phyloP scores from a whole-genome alignment of 2,113 vertebrate genomes.

The Calypte anna region DNA sequence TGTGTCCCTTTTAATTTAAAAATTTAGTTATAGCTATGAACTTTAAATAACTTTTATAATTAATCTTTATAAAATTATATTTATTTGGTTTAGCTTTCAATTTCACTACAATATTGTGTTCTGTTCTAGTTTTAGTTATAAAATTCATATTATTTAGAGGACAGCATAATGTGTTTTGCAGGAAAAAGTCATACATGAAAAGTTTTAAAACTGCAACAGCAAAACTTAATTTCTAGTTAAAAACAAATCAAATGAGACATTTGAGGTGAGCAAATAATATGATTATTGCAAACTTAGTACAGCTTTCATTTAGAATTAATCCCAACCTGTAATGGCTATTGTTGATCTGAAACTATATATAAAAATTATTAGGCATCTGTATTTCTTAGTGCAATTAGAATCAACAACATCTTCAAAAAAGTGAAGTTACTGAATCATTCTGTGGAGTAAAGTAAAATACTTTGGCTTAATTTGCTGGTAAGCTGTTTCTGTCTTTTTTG shows the following conservation, averaged over 20 bases:
- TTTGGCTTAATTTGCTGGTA: neutral
- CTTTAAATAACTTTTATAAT: neutral
- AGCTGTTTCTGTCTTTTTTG: neutral
- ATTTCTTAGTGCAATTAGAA: neutral
- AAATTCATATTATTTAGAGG: neutral
- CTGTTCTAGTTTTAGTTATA: neutral
- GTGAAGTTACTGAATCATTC: neutral
- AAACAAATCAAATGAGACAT: neutral
- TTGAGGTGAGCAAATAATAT: neutral
- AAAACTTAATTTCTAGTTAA: neutral
- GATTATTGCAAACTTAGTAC: neutral
- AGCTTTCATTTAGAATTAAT: neutral
- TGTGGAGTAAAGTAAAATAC: neutral
- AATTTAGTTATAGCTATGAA: neutral
- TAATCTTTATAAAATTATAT: neutral
- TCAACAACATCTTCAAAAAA: neutral
- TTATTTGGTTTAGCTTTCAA: neutral
- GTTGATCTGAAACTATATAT: neutral
- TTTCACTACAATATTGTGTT: accelerated
- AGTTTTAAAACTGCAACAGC: neutral
- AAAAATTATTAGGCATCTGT: neutral
- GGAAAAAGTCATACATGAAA: neutral
- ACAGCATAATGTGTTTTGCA: neutral
- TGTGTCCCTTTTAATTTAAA: neutral
- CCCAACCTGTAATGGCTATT: neutral